Percentiles rank a stretch among this genome's conserved stretches.
phyloP scores from a whole-genome alignment of 2,113 vertebrate genomes.

The Bubo bubo region DNA sequence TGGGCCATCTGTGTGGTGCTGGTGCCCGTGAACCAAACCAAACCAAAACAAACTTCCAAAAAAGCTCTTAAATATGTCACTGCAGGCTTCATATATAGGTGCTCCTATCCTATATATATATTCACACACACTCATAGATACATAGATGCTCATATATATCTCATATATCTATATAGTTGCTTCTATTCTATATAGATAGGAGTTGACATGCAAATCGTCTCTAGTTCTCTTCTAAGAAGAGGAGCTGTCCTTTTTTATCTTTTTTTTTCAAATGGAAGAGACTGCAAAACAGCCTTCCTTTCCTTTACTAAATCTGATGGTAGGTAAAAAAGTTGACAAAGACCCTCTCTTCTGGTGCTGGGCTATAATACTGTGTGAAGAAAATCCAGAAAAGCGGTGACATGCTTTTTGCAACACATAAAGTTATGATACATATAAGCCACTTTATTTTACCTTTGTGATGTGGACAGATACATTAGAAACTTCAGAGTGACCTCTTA shows the following conservation, averaged over 20 bases:
- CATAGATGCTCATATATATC: neutral
- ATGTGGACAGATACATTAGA: neutral
- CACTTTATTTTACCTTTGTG: neutral
- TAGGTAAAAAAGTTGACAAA: neutral
- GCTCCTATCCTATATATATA: neutral
- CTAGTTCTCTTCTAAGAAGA: neutral
- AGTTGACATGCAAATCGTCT: neutral
- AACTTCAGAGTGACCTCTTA: neutral
- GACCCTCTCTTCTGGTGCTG: neutral
- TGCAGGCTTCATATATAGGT: neutral
- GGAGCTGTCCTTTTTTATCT: neutral
- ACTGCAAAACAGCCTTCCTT: neutral
- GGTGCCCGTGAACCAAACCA: rapidly evolving
- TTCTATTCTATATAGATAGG: neutral
- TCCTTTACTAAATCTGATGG: rapidly evolving
- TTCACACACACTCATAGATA: neutral
- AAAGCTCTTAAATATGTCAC: neutral
- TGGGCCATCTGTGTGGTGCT: neutral
- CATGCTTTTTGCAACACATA: too few relatives aligned
- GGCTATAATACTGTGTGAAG: neutral
- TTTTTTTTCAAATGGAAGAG: neutral
- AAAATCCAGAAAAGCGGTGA: too few relatives aligned
- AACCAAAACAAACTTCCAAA: neutral
- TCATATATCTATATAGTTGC: neutral
- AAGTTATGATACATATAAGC: neutral